Percentiles rank a stretch among this genome's conserved stretches.
Conservation (phyloP, 2,113 vertebrate species). For the Candoia aspera region DNA sequence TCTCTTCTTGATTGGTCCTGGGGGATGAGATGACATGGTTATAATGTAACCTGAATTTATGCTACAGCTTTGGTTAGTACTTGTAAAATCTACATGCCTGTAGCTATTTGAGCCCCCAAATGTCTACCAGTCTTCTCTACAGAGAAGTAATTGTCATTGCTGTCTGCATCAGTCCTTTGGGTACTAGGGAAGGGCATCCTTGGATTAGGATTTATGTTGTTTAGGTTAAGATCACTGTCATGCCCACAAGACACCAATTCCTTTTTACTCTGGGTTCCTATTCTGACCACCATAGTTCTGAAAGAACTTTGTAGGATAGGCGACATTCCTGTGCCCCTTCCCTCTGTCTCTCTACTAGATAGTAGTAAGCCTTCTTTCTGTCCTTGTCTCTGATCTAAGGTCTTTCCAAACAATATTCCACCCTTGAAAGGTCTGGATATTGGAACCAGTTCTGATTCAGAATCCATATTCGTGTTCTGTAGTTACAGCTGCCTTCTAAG, state of each 20-base stretch:
- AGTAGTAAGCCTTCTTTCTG: too few relatives aligned
- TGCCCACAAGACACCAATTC: background rate
- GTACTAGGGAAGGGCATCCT: background rate
- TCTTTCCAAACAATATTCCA: too few relatives aligned
- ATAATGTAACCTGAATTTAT: background rate
- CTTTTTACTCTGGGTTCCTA: too few relatives aligned
- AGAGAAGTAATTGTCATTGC: background rate
- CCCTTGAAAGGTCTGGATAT: too few relatives aligned
- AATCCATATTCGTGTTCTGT: too few relatives aligned
- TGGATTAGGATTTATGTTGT: background rate
- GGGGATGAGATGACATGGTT: background rate
- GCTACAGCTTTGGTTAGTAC: background rate
- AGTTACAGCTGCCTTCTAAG: too few relatives aligned
- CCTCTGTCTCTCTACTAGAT: too few relatives aligned
- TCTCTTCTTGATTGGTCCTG: background rate
- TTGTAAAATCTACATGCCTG: background rate
- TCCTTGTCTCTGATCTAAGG: too few relatives aligned
- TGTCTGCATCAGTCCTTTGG: background rate
- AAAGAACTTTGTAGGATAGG: too few relatives aligned
- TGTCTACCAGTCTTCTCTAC: background rate
- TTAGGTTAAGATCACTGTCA: background rate
- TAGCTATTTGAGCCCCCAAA: background rate
- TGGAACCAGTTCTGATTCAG: too few relatives aligned
- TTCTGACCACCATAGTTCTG: too few relatives aligned
- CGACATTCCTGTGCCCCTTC: too few relatives aligned